These are phyloP conservation scores for Chaetops frenatus DNA, from an alignment of 2,113 vertebrate genomes.

Conservation along the genomic window DNA sequence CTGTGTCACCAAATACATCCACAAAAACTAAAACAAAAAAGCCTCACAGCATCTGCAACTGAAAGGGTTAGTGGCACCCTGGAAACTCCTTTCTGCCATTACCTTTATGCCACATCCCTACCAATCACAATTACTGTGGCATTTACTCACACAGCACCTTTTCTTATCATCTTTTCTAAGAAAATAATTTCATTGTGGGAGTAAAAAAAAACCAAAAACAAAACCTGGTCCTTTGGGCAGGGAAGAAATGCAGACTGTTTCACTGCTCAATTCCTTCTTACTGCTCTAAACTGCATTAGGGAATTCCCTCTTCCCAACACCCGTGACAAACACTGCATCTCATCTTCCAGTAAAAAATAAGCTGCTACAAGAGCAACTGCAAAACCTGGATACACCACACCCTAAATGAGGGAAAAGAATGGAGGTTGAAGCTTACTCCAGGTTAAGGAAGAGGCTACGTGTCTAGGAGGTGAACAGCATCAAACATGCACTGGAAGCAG, in stretches of 20 bases:
- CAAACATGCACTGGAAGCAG: constrained; percentile 65
- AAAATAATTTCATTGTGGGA: background rate
- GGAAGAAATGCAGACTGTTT: background rate
- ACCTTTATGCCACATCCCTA: constrained; percentile 6
- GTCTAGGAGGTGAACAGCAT: constrained; percentile 67
- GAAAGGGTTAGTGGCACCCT: background rate
- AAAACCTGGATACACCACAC: constrained; percentile 66
- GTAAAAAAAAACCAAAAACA: background rate
- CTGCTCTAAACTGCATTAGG: constrained; percentile 6
- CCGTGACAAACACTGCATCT: constrained; percentile 30
- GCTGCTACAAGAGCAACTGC: constrained; percentile 54
- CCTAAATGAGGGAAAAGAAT: constrained; percentile 64
- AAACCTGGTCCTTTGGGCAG: background rate
- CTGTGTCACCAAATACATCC: background rate
- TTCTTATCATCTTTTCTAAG: background rate
- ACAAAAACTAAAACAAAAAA: background rate
- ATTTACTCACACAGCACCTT: constrained; percentile 8
- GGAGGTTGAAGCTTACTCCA: constrained; percentile 66
- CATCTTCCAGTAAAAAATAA: constrained; percentile 51
- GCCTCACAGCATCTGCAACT: background rate
- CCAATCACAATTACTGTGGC: background rate
- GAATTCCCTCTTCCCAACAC: constrained; percentile 56
- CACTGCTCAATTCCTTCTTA: background rate
- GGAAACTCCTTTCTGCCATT: background rate
- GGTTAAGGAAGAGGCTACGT: constrained; percentile 72